Percentiles rank a stretch among this genome's conserved stretches.
Evolutionary conservation across 2,797 vertebrate genomes (phyloP).

Genomic region (Peromyscus attwateri): DNA sequence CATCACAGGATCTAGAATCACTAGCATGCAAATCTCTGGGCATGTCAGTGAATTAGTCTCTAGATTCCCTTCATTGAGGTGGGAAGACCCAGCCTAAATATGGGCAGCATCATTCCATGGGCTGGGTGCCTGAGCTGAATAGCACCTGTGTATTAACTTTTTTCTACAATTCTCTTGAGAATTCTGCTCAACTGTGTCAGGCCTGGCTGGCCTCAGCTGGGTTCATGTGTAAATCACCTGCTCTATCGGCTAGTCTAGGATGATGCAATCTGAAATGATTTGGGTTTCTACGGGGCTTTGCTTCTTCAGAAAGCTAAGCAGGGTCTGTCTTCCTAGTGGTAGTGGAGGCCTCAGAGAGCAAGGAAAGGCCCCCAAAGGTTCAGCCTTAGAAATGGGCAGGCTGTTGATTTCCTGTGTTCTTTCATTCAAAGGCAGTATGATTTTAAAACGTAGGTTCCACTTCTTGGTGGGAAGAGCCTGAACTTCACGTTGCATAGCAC

Average conservation of each 20-base stretch:
- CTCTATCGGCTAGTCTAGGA: not conserved
- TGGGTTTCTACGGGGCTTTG: not conserved
- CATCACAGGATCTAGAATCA: not conserved
- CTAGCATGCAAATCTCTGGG: too few species aligned
- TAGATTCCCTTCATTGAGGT: not conserved
- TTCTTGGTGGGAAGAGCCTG: not conserved
- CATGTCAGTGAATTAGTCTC: not conserved
- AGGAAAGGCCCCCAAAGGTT: not conserved
- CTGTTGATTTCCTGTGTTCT: not conserved
- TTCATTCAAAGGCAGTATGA: not conserved
- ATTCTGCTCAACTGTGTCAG: slow-evolving; percentile 2
- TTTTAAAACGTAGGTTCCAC: not conserved
- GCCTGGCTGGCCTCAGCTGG: not conserved
- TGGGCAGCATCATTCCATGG: not conserved
- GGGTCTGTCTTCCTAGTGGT: not conserved
- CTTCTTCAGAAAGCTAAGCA: not conserved
- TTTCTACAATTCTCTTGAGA: not conserved
- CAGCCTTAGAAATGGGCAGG: not conserved
- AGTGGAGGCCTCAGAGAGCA: not conserved
- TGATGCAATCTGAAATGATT: not conserved
- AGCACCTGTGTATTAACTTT: not conserved
- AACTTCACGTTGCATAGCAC: not conserved
- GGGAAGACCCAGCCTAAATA: too few species aligned
- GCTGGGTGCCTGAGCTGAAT: not conserved
- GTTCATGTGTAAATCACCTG: not conserved